Conservation (phyloP, 2,113 vertebrate genomes). For the Oxyruncus cristatus region DNA sequence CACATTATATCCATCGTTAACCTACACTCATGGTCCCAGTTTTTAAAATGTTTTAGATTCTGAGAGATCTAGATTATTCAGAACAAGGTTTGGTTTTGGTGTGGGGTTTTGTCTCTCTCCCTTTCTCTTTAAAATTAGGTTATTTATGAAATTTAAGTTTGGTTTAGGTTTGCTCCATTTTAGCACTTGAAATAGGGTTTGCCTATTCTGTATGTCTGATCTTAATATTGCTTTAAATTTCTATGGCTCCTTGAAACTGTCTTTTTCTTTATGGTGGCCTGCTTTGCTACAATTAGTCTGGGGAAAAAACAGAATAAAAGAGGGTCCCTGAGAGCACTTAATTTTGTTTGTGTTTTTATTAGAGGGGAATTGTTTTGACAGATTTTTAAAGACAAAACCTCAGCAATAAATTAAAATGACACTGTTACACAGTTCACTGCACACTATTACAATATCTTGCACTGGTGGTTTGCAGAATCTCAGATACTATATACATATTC, state of each 20-base stretch:
- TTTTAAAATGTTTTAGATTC: neutral
- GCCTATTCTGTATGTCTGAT: neutral
- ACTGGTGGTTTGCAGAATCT: neutral
- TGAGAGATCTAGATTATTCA: neutral
- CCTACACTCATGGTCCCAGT: neutral
- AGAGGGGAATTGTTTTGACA: neutral
- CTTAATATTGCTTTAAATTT: neutral
- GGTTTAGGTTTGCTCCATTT: neutral
- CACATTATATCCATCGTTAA: neutral
- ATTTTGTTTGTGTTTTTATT: neutral
- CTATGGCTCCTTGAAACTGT: neutral
- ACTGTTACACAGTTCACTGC: slow-evolving; percentile 7
- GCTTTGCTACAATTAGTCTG: neutral
- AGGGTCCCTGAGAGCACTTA: neutral
- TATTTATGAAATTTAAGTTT: neutral
- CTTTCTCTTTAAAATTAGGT: neutral
- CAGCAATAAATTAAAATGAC: neutral
- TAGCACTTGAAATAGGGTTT: neutral
- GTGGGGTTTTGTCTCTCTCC: too few species aligned
- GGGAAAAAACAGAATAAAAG: neutral
- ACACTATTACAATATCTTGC: neutral
- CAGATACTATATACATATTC: neutral
- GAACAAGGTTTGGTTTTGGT: neutral
- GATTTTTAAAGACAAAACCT: slow-evolving; percentile 26
- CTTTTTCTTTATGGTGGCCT: neutral